These are phyloP conservation scores for Drosophila novamexicana DNA, from an alignment of 1,140 invertebrate genomes.

Conservation along the genomic window DNA sequence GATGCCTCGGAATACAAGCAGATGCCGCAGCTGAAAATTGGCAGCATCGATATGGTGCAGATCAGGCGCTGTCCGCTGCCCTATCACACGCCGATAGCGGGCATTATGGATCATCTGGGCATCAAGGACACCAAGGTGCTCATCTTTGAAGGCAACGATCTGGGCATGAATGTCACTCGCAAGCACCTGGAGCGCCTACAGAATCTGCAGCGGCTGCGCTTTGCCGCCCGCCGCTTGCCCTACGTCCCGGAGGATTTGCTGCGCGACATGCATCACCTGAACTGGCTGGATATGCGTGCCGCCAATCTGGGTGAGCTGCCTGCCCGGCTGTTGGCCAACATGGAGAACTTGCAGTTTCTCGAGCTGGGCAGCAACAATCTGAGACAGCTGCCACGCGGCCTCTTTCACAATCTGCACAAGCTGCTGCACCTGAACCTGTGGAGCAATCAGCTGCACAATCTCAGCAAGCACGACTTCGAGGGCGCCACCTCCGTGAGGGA, in stretches of 20 bases:
- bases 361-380: constrained; percentile 88
- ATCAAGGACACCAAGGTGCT: constrained; percentile 58
- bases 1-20: constrained; percentile 61
- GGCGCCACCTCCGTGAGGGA: constrained; percentile 86
- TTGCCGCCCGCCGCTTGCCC: constrained; percentile 70
- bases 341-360: constrained; percentile 86
- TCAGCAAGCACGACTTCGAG: constrained; percentile 86
- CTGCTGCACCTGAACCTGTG: constrained; percentile 87
- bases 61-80: constrained; percentile 76
- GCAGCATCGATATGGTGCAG: constrained; percentile 61
- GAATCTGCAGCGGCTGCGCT: constrained; percentile 60
- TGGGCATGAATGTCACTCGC: constrained; percentile 71
- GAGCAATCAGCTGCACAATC: constrained; percentile 87
- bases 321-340: constrained; percentile 85
- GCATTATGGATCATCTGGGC: constrained; percentile 67
- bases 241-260: constrained; percentile 87
- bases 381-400: constrained; percentile 85
- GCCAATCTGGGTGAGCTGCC: constrained; percentile 87
- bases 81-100: constrained; percentile 61
- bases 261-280: constrained; percentile 86
- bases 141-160: constrained; percentile 72
- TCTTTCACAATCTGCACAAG: constrained; percentile 87
- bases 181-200: constrained; percentile 66
- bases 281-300: constrained; percentile 86
- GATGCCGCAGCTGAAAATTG: constrained; percentile 67